Evolutionary conservation across 2,888 invertebrate genomes (phyloP), one percentile per base, ranked within the genome.

Genomic region (Apamea epomidion): DNA sequence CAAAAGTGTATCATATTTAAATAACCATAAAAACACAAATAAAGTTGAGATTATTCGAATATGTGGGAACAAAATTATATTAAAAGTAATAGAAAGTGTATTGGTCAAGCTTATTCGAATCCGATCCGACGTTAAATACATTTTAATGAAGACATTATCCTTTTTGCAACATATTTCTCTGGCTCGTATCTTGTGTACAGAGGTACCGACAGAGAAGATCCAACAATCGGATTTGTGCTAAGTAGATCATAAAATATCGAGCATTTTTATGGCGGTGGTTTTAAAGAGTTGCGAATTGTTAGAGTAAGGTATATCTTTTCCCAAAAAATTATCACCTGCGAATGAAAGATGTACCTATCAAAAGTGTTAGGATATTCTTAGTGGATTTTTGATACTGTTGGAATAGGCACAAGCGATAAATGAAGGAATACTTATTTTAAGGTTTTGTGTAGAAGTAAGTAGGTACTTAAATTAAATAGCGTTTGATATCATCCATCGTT

Each of bases 221-320:
- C 92, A 94, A 95, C 95, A 95, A 94, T 91, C 85, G 92, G 94
- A 94, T 95, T 94, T 92, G 91, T 90, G 92, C 91, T 96, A 96
- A 96, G 95, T 94, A 95, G 92, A 87, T 87, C 90, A 92, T 96
- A 95, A 96, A 96, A 93, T 95, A 95, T 94, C 89, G 89, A 88
- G 82, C 90, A 93, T 93, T 92, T 88, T 78, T 76, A 85, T 81
- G 74, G 70, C 81, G 78, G 81, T 58, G 74, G 60, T 37, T 71
- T 82, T 77, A 77, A 87, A 83, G 78, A 85, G 84, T 88, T 89
- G 78, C 82, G 74, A 89, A 88, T 81, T 83, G 80, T 88, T 73
- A 67, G 64, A 81, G 74, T 62, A 60, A 81, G 89, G 86, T 87
- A 92, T 93, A 92, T 91, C 91, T 92, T 91, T 90, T 78, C 76